Evolutionary conservation across 2,797 vertebrate genomes (phyloP).

Genomic region (Enteromius viviparus): DNA sequence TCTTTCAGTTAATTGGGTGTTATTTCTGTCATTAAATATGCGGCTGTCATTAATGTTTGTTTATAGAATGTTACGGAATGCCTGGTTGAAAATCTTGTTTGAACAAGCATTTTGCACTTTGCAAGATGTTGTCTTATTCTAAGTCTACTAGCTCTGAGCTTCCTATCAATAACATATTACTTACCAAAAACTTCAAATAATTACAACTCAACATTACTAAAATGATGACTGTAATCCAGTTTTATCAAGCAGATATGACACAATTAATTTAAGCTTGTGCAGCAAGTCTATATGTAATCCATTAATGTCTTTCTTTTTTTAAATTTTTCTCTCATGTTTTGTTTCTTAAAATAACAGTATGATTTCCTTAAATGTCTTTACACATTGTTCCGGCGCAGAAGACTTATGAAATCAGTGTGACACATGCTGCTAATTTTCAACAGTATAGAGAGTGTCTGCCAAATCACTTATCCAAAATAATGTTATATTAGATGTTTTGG

Average conservation of each 20-base stretch:
- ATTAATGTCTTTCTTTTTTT: not conserved
- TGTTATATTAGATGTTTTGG: slow-evolving; percentile 33
- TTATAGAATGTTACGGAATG: not conserved
- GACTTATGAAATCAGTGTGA: slow-evolving; percentile 32
- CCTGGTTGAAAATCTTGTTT: not conserved
- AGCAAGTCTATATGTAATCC: not conserved
- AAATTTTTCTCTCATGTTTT: not conserved
- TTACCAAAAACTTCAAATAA: not conserved
- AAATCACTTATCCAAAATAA: slow-evolving; percentile 14
- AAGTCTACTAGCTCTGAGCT: too few relatives aligned
- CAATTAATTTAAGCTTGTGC: not conserved
- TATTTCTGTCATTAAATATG: not conserved
- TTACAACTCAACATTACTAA: not conserved
- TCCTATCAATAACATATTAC: not conserved
- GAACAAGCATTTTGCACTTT: not conserved
- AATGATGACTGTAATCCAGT: not conserved
- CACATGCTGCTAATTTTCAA: not conserved
- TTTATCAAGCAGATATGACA: not conserved
- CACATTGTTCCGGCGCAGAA: not conserved
- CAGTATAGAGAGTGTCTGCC: not conserved
- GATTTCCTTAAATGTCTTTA: slow-evolving; percentile 1
- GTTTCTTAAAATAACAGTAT: not conserved
- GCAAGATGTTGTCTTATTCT: not conserved
- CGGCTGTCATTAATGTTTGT: not conserved
- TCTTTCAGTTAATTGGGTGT: not conserved